phyloP scores from a whole-genome alignment of 2,888 invertebrate species.

The Tricholauxania praeusta region DNA sequence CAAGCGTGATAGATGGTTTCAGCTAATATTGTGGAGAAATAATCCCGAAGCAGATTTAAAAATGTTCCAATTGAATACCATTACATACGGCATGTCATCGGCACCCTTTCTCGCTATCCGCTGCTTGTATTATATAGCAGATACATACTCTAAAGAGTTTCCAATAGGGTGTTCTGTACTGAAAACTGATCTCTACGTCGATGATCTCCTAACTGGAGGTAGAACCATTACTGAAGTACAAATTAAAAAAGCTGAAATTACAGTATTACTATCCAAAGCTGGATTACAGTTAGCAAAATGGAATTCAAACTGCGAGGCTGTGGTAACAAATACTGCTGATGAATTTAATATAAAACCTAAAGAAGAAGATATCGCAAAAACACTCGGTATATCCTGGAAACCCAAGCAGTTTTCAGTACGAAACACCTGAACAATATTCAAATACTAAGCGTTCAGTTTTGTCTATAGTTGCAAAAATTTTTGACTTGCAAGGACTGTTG shows the following conservation, averaged over 20 bases:
- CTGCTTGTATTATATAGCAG: not conserved
- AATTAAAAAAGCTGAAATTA: not conserved
- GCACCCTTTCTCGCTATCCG: not conserved
- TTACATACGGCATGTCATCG: not conserved
- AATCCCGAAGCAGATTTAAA: too few relatives aligned
- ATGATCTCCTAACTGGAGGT: not conserved
- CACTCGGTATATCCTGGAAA: conserved; percentile 12
- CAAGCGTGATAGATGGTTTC: not conserved
- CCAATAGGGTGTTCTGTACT: not conserved
- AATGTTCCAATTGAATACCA: not conserved
- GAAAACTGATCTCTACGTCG: conserved; percentile 4
- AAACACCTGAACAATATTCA: not conserved
- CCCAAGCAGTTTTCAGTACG: conserved; percentile 11
- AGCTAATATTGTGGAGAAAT: not conserved
- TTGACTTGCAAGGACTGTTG: not conserved
- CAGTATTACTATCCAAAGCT: conserved; percentile 22
- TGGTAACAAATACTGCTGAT: conserved; percentile 2
- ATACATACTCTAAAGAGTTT: not conserved
- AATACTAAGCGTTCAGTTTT: not conserved
- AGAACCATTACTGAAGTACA: not conserved
- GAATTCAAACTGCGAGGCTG: conserved; percentile 13
- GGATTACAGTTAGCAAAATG: conserved; percentile 32
- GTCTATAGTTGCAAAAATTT: not conserved
- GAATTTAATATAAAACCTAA: not conserved
- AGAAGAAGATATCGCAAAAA: conserved; percentile 18